These are phyloP conservation scores for Eristalis tenax DNA, from an alignment of 2,888 invertebrate genomes.

Conservation along the genomic window DNA sequence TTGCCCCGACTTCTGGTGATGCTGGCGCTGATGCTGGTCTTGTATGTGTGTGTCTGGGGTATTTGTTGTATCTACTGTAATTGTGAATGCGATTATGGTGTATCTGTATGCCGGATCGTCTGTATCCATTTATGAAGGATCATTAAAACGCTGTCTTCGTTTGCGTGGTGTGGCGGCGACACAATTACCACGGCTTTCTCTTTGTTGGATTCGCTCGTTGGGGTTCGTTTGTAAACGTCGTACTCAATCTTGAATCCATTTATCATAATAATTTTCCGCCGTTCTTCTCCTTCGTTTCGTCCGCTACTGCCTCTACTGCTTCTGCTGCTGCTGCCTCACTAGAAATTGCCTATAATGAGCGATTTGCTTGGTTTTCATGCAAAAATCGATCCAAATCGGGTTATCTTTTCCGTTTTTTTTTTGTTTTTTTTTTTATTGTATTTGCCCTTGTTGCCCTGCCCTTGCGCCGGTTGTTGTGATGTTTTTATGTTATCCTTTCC, in stretches of 20 bases:
- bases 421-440: not conserved
- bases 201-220: slow-evolving; percentile 39
- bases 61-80: slow-evolving; percentile 34
- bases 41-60: slow-evolving; percentile 3
- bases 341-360: slow-evolving; percentile 1
- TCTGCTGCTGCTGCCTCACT: not conserved
- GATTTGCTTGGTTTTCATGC: slow-evolving; percentile 11
- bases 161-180: slow-evolving; percentile 35
- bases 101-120: slow-evolving; percentile 53
- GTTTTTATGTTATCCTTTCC: slow-evolving; percentile 37
- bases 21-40: not conserved
- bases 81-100: slow-evolving; percentile 61
- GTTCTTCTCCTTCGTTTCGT: not conserved
- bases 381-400: slow-evolving; percentile 53
- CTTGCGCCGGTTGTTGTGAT: slow-evolving; percentile 16
- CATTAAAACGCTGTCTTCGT: slow-evolving; percentile 60
- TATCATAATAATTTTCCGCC: slow-evolving; percentile 64
- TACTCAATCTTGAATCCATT: slow-evolving; percentile 68
- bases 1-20: not conserved
- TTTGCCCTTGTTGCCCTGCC: not conserved
- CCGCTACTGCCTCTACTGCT: not conserved
- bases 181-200: slow-evolving; percentile 30
- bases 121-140: slow-evolving; percentile 69
- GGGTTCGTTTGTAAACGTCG: slow-evolving; percentile 45
- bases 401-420: not conserved